These are phyloP conservation scores for Chelidonichthys spinosus DNA, from an alignment of 2,797 vertebrate species.

Conservation along the genomic window DNA sequence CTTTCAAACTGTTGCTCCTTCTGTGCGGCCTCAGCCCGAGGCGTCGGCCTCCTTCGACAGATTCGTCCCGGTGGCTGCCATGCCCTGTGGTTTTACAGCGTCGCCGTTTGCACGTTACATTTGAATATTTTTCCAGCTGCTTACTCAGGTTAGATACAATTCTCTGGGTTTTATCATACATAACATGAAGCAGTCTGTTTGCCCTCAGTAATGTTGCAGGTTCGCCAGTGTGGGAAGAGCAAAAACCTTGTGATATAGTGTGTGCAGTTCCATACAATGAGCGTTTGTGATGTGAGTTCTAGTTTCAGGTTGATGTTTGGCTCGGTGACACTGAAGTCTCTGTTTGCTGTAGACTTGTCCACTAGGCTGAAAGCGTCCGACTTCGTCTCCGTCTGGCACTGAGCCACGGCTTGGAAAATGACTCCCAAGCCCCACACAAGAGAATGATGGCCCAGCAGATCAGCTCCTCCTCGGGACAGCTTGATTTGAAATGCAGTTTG, in stretches of 20 bases:
- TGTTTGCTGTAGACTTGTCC: slow-evolving; percentile 75
- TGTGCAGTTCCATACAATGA: slow-evolving; percentile 56
- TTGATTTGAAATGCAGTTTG: slow-evolving; percentile 58
- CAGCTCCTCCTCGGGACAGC: slow-evolving; percentile 37
- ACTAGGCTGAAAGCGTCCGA: slow-evolving; percentile 54
- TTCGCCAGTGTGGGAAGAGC: slow-evolving; percentile 51
- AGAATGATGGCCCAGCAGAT: slow-evolving; percentile 60
- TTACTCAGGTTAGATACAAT: slow-evolving; percentile 24
- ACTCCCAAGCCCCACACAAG: slow-evolving; percentile 53
- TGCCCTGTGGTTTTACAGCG: slow-evolving; percentile 26
- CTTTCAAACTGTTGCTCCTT: slow-evolving; percentile 36
- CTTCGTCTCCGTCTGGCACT: slow-evolving; percentile 68
- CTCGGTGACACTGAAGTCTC: slow-evolving; percentile 67
- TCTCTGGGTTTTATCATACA: slow-evolving; percentile 38
- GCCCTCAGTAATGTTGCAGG: slow-evolving; percentile 11
- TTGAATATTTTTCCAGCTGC: slow-evolving; percentile 17
- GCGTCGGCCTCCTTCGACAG: slow-evolving; percentile 36
- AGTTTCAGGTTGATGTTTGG: slow-evolving; percentile 66
- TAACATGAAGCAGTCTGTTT: slow-evolving; percentile 18
- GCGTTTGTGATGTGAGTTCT: slow-evolving; percentile 63
- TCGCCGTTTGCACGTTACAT: slow-evolving; percentile 23
- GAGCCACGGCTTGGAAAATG: slow-evolving; percentile 77
- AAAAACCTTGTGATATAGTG: slow-evolving; percentile 58
- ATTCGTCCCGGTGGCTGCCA: slow-evolving; percentile 31
- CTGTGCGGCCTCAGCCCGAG: slow-evolving; percentile 40